Evolutionary conservation across 2,113 vertebrate genomes (phyloP).

Genomic region (Ramphastos sulfuratus): DNA sequence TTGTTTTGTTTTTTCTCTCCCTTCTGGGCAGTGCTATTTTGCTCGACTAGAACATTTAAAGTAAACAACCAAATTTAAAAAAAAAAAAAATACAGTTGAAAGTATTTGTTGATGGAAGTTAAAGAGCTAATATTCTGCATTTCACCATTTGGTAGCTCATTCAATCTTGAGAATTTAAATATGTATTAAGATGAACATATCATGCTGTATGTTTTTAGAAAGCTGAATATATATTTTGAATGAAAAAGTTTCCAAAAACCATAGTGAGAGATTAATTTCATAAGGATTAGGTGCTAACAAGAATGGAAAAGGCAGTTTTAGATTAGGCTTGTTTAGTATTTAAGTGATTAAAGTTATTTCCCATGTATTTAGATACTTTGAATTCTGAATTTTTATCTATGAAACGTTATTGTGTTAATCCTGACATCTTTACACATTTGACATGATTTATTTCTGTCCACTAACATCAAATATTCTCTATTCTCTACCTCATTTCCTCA

Average conservation of each 20-base stretch:
- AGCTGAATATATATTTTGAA: neutral
- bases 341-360: neutral
- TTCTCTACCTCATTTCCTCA: neutral
- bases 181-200: neutral
- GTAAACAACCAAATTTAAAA: neutral
- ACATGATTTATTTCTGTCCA: neutral
- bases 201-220: neutral
- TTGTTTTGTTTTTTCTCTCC: neutral
- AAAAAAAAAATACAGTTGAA: neutral
- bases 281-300: neutral
- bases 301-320: neutral
- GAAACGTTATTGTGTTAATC: neutral
- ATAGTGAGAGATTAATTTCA: neutral
- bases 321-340: neutral
- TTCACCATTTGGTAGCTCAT: neutral
- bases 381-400: neutral
- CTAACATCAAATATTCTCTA: neutral
- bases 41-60: neutral
- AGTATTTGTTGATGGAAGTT: neutral
- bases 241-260: neutral
- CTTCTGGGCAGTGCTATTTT: accelerated
- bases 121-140: neutral
- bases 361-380: neutral
- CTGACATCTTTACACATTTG: neutral
- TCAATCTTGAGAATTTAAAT: neutral